These are phyloP conservation scores for Scomberomorus guttatus DNA, from an alignment of 2,797 vertebrate genomes.

Conservation along the genomic window DNA sequence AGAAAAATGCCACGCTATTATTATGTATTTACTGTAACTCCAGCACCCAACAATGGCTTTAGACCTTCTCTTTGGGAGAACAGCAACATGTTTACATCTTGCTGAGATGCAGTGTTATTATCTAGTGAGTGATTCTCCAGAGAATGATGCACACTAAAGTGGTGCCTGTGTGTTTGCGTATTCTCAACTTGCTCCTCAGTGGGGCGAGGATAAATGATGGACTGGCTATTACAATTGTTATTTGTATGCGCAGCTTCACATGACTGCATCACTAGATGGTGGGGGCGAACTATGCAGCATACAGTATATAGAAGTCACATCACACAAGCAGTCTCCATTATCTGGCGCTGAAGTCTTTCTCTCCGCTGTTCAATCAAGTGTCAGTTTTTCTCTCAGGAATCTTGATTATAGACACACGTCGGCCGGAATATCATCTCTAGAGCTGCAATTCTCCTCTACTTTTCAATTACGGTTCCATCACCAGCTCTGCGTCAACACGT, in stretches of 20 bases:
- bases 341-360: slow-evolving; percentile 15
- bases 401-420: slow-evolving; percentile 41
- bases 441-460: slow-evolving; percentile 35
- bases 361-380: slow-evolving; percentile 33
- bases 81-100: slow-evolving; percentile 16
- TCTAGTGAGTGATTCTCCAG: slow-evolving; percentile 14
- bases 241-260: slow-evolving; percentile 41
- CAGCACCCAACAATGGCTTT: not conserved
- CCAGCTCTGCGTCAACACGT: slow-evolving; percentile 24
- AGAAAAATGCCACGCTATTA: not conserved
- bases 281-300: slow-evolving; percentile 2
- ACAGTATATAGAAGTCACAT: not conserved
- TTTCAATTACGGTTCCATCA: slow-evolving; percentile 53
- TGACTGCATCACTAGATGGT: slow-evolving; percentile 9
- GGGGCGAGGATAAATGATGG: slow-evolving; percentile 15
- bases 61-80: slow-evolving; percentile 1
- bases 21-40: slow-evolving; percentile 17
- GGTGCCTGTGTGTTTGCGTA: not conserved
- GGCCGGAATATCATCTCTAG: slow-evolving; percentile 27
- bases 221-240: slow-evolving; percentile 6
- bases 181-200: slow-evolving; percentile 3
- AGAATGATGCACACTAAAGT: not conserved
- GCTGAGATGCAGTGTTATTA: not conserved
- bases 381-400: slow-evolving; percentile 21
- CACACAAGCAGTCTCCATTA: not conserved